Base-by-base conservation (phyloP, 2,113 vertebrate species). In the Daubentonia madagascariensis region DNA sequence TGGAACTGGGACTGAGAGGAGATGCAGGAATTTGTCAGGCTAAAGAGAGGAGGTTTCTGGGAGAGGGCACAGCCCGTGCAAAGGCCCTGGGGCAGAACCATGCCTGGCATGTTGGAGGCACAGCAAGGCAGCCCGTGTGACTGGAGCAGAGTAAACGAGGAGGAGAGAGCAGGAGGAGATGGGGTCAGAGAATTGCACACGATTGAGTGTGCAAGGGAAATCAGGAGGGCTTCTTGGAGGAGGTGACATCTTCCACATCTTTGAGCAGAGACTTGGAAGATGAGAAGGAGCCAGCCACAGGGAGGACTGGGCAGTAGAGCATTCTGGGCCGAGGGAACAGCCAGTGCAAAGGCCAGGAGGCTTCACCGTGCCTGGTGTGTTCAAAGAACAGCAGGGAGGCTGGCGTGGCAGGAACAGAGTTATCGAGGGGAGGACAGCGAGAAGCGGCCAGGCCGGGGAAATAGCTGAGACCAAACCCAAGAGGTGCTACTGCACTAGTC, bases 361-460 rank as follows among this genome's bases (percentile, higher is more conserved):
- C 75, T 18, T 50, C 48, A 10, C 9, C 1, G 6, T 2, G 30
- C 5, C 10, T 22, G 28, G 14, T 8, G 37, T 48, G 28, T 50
- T 59, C 40, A n/a, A 37, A 32, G 30, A 7, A 25, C 35, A 61
- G 54, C 28, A 7, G 37, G 25, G 45, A 59, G 70, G 45, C 25
- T 11, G 0, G 2, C 0, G 8, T 2, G 61, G 52, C 63, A 13
- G 22, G 22, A 30, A 28, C 45, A 43, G 67, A 50, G 18, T 18
- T 11, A 22, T 30, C 5, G 45, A 54, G 48, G 35, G 12, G 6
- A 8, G 63, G 22, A 67, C 7, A 11, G 40, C 3, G 18, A 23
- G 40, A 11, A 25, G 11, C 17, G 32, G 6, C 76, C 48, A 40
- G 70, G 89, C 28, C 13, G 9, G 70, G 78, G 17, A 68, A 16